Conservation (phyloP, 1,140 invertebrate genomes). For the Pogonognathellus flavescens region DNA sequence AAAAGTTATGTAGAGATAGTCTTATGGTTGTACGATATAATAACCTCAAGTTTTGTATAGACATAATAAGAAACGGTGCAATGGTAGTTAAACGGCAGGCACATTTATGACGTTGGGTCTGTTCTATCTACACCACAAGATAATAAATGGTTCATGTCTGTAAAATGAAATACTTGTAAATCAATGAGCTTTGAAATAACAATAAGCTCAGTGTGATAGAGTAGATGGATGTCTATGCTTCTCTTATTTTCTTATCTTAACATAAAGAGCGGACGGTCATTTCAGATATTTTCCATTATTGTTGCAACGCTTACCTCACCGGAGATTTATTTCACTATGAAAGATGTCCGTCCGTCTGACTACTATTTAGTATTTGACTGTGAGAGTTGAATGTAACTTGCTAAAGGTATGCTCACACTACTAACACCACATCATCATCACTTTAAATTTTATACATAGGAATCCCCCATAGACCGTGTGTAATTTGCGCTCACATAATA, state of each 20-base stretch:
- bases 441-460: too few relatives aligned
- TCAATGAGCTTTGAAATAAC: conserved; percentile 20
- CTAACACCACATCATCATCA: too few relatives aligned
- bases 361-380: too few relatives aligned
- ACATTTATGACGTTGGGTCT: background rate
- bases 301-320: background rate
- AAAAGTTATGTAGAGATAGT: too few relatives aligned
- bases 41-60: too few relatives aligned
- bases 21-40: too few relatives aligned
- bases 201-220: conserved; percentile 32
- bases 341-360: background rate
- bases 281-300: conserved; percentile 27
- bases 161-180: conserved; percentile 46
- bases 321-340: background rate
- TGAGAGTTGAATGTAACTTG: too few relatives aligned
- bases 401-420: too few relatives aligned
- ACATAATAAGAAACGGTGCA: too few relatives aligned
- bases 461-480: too few relatives aligned
- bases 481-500: too few relatives aligned
- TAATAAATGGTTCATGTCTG: conserved; percentile 36
- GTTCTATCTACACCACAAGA: conserved; percentile 22
- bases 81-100: too few relatives aligned
- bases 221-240: conserved; percentile 20
- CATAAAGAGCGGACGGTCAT: conserved; percentile 29
- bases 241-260: conserved; percentile 4